These are phyloP conservation scores for Brevimyrus niger DNA, from an alignment of 2,113 vertebrate genomes.

Conservation along the genomic window DNA sequence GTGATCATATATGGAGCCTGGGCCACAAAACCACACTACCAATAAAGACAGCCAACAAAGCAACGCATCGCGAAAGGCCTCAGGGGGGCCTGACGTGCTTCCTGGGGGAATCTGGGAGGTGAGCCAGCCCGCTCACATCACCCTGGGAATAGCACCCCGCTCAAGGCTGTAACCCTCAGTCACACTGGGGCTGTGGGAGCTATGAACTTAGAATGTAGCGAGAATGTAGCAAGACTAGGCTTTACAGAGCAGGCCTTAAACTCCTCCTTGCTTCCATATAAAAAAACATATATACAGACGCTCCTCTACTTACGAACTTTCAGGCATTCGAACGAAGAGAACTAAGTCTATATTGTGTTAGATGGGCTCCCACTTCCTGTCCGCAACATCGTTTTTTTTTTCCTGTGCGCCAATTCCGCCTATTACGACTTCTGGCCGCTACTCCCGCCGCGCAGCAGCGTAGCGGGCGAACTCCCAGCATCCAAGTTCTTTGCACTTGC, in stretches of 20 bases:
- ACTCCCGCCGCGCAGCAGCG: no score
- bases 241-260: neutral
- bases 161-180: neutral
- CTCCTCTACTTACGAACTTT: no score
- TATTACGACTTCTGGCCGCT: no score
- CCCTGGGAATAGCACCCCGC: neutral
- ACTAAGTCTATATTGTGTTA: no score
- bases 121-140: neutral
- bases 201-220: neutral
- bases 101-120: neutral
- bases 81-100: neutral
- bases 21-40: neutral
- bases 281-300: neutral
- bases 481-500: no score
- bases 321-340: no score
- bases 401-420: no score
- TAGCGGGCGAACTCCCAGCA: no score
- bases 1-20: neutral
- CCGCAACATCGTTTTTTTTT: no score
- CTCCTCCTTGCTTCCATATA: neutral
- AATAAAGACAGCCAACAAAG: neutral
- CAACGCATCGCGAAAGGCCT: neutral
- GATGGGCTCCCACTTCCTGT: no score
- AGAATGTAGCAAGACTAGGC: neutral
- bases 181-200: neutral